Percentiles rank a stretch among this genome's conserved stretches.
Evolutionary conservation across 1,140 invertebrate genomes (phyloP).

Genomic region (Euschistus heros): DNA sequence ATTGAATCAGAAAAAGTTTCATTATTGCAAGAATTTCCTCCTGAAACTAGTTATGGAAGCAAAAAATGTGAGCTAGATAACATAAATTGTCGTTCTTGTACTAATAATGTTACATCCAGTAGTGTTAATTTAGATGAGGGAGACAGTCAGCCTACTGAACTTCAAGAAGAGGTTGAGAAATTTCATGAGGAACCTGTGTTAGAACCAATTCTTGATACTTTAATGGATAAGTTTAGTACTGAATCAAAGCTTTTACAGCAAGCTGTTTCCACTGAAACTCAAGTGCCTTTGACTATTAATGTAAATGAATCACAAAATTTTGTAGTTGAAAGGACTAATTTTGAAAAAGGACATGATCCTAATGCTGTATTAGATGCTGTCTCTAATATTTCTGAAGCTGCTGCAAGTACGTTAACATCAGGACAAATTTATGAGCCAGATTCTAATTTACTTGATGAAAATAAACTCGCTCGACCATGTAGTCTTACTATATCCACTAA

Average conservation of each 20-base stretch:
- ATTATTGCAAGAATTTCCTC: slow-evolving; percentile 2
- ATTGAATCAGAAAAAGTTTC: slow-evolving; percentile 4
- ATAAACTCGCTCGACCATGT: slow-evolving; percentile 27
- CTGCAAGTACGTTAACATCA: neutral
- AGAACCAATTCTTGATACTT: neutral
- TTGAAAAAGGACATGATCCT: too few relatives aligned
- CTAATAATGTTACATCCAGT: neutral
- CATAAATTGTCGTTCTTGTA: slow-evolving; percentile 19
- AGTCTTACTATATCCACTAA: slow-evolving; percentile 26
- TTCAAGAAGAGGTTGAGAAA: neutral
- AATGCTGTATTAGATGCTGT: neutral
- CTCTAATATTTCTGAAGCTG: neutral
- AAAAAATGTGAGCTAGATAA: slow-evolving; percentile 21
- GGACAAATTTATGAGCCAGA: neutral
- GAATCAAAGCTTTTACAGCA: too few relatives aligned
- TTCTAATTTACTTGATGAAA: neutral
- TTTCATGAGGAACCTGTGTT: neutral
- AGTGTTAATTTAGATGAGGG: neutral
- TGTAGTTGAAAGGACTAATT: too few relatives aligned
- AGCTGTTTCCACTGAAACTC: too few relatives aligned
- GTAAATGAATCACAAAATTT: too few relatives aligned
- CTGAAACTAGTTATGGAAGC: slow-evolving; percentile 25
- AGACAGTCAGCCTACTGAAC: neutral
- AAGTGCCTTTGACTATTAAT: too few relatives aligned
- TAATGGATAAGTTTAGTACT: slow-evolving; percentile 11